Evolutionary conservation across 2,797 vertebrate genomes (phyloP), one percentile per base, ranked within the genome.

Genomic region (Scolopax bukidnonensis): DNA sequence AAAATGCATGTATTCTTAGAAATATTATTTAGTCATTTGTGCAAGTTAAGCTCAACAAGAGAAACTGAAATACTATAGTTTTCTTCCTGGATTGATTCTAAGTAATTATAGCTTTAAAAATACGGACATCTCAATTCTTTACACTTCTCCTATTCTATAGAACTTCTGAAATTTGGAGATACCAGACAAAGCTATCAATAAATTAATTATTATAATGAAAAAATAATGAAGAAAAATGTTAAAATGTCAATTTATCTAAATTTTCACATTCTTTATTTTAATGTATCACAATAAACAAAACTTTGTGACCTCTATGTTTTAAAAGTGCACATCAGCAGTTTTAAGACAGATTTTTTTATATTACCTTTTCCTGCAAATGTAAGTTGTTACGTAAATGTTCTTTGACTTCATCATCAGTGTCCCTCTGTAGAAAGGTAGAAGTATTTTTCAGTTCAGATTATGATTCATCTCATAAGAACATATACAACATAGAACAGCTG

Each of bases 341-440:
- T 18, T 43, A 84, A 53, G 15, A 65, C 13, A 68, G 10, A 11
- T 33, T 24, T 78, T 83, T 51, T 6, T 57, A 6, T 18, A 36
- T 98, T 97, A 99, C 99, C 98, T 99, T 99, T 96, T 98, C 99
- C 92, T 99, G 98, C 77, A 99, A 98, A 96, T 99, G 99, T 86
- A 99, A 98, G 94, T 99, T 99, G 90, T 98, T 99, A 43, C 98
- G 98, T 91, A 99, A 98, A 54, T 99, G 99, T 54, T 99, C 99
- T 97, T 99, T 99, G 85, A 99, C 99, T 96, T 99, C 99, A 43
- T 99, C 99, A 60, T 99, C 99, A 40, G 99, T 99, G 95, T 99
- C 99, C 97, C 97, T 99, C 99, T 99, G 97, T 96, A 85, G 85
- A 97, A 95, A 97, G 13, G 92, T 2, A 87, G 48, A 70, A 86